Evolutionary conservation across 2,888 invertebrate genomes (phyloP), one percentile per base, ranked within the genome.

Genomic region (Troglohyphantes excavatus): DNA sequence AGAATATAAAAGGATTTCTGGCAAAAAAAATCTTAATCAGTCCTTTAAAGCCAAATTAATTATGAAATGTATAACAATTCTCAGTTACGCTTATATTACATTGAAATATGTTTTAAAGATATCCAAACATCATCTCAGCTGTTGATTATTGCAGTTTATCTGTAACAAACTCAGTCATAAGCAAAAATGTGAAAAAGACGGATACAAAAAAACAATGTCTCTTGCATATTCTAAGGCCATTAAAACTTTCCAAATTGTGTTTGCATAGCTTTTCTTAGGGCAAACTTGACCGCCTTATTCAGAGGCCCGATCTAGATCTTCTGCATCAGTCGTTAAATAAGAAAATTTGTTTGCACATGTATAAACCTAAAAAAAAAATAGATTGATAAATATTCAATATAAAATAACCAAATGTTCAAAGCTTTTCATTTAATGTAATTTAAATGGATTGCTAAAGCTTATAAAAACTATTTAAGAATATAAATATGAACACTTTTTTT

Each of bases 311-410:
- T 90, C 90, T 7, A 65, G 29, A 23, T 87, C 90, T 0, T 90
- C 90, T 0, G 79, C 72, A 46, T 90, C 90, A 86, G 79, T 83
- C 81, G 81, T 75, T 6, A 90, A 68, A 46, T 90, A 86, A 19
- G 83, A 87, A 76, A 90, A 90, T 73, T 90, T 90, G 39, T 90
- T 90, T 26, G 86, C 81, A 39, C 83, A 83, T n/a, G 90, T 86
- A 63, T 90, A 90, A 46, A 90, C 87, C 90, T 90, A 27, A 46
- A 82, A 78, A 46, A 39, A 39, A 39, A 39, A 39, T 39, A 39
- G 3, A 7, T n/a, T n/a, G n/a, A n/a, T n/a, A n/a, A n/a, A n/a
- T n/a, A n/a, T 2, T 46, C 17, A 17, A 17, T 46, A 46, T 17
- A 46, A 46, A 46, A 17, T 17, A 17, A 46, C 2, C 46, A 46